phyloP scores from a whole-genome alignment of 2,888 invertebrate species.

The Andrena trimmerana region DNA sequence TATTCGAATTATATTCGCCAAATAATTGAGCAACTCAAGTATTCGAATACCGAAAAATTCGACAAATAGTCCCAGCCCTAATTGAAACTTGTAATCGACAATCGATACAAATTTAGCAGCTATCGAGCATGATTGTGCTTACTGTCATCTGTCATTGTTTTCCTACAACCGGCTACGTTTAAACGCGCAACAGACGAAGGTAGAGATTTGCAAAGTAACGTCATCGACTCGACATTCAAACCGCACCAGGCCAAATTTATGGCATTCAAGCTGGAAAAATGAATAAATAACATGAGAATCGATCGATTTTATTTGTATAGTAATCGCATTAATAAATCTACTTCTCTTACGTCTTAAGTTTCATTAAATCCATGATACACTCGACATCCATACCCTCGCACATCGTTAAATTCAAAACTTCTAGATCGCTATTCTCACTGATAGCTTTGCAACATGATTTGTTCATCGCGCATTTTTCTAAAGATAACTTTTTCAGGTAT shows the following conservation, averaged over 20 bases:
- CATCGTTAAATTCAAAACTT: conserved; percentile 94
- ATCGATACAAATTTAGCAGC: conserved; percentile 4
- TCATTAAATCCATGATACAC: conserved; percentile 88
- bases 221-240: conserved; percentile 87
- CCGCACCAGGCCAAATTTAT: conserved; percentile 94
- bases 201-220: conserved; percentile 87
- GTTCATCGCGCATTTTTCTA: conserved; percentile 91
- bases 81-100: background rate
- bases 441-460: conserved; percentile 89
- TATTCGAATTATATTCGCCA: too few species aligned
- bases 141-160: conserved; percentile 91
- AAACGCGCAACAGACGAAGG: conserved; percentile 90
- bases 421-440: conserved; percentile 89
- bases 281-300: background rate
- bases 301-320: background rate
- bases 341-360: conserved; percentile 85
- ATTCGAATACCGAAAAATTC: too few species aligned
- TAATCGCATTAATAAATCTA: background rate
- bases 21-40: too few species aligned
- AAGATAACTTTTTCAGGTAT: conserved; percentile 92
- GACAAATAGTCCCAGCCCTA: too few species aligned
- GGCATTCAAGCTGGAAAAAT: conserved; percentile 87
- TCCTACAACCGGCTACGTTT: conserved; percentile 94
- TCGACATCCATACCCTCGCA: conserved; percentile 89
- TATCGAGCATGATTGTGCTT: conserved; percentile 81